Evolutionary conservation across 1,140 invertebrate species (phyloP), one percentile per base, ranked within the genome.

Genomic region (Meloidogyne floridensis): DNA sequence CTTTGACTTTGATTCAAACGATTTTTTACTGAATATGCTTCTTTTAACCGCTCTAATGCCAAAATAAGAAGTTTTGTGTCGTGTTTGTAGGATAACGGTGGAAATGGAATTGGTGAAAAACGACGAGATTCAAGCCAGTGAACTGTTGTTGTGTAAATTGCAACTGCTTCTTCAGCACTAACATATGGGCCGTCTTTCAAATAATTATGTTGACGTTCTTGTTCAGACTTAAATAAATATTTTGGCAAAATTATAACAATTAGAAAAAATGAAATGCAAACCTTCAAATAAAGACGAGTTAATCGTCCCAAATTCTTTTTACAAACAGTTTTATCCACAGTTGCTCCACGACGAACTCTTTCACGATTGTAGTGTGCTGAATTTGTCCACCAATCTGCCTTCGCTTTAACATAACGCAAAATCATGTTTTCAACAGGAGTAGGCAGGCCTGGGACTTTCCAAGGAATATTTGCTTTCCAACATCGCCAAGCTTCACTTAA

Each of bases 381-480:
- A 91, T 99, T 99, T 0, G 98, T 99, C 98, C 98, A 99, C 98
- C 98, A 99, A 91, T 99, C 98, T 0, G 98, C 97, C 91, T 99
- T 99, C 94, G 98, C 98, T 91, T 99, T 99, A 0, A 99, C 97
- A 91, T 98, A 99, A 70, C 98, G 93, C 20, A 99, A 93, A 86
- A 99, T 99, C 97, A 99, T 99, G 91, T 98, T 99, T 91, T 99
- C 98, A 87, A 99, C 98, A 0, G 98, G 98, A 72, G 95, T 99
- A 0, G 98, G 98, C 9, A 99, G 91, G 5, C 97, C 97, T 10
- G 98, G 98, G 2, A 98, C 95, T 92, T 99, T 99, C 98, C 98
- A 99, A 0, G 98, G 98, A 89, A 99, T 99, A 91, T 99, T 99
- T 0, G 98, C 98, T 90, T 99, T 99, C 98, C 98, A 99, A 91